A percentile compares a stretch with the other conserved stretches of the same genome.
Conservation (phyloP, 2,888 invertebrate species). For the Nycteola revayana region DNA sequence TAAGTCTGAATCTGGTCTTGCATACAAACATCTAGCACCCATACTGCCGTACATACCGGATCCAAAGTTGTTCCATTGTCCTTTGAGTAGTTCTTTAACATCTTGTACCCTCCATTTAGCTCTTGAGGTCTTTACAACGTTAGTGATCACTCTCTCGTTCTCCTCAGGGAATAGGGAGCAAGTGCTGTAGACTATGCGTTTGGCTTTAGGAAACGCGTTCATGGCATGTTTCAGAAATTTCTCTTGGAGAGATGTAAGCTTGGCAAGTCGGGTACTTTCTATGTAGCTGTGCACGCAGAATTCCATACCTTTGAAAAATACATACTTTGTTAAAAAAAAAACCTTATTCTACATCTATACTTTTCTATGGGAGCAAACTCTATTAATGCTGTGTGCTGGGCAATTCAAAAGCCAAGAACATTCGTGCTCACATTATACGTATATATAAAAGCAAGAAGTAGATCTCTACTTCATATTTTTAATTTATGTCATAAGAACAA, state of each 20-base stretch:
- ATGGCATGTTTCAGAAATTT: slow-evolving; percentile 94
- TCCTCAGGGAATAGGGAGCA: slow-evolving; percentile 95
- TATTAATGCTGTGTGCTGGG: too few species aligned
- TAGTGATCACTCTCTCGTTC: slow-evolving; percentile 94
- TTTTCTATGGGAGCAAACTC: too few species aligned
- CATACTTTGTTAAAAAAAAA: too few species aligned
- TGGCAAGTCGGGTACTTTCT: slow-evolving; percentile 80
- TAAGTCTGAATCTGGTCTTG: slow-evolving; percentile 87
- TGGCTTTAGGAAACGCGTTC: slow-evolving; percentile 89
- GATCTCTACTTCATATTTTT: too few species aligned
- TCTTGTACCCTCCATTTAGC: slow-evolving; percentile 84
- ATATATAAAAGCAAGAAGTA: too few species aligned
- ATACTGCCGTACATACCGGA: slow-evolving; percentile 84
- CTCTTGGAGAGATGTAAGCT: slow-evolving; percentile 89
- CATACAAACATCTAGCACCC: slow-evolving; percentile 89
- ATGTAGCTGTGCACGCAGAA: slow-evolving; percentile 67
- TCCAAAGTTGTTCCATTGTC: slow-evolving; percentile 86
- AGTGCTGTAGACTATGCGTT: slow-evolving; percentile 96
- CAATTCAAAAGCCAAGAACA: too few species aligned
- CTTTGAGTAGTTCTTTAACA: slow-evolving; percentile 81
- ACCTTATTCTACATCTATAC: too few species aligned
- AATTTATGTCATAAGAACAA: too few species aligned
- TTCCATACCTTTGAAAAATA: slow-evolving; percentile 56
- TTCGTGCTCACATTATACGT: too few species aligned
- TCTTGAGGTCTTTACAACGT: slow-evolving; percentile 82